Conservation (phyloP, 1,140 invertebrate genomes). For the Hycleus cichorii region DNA sequence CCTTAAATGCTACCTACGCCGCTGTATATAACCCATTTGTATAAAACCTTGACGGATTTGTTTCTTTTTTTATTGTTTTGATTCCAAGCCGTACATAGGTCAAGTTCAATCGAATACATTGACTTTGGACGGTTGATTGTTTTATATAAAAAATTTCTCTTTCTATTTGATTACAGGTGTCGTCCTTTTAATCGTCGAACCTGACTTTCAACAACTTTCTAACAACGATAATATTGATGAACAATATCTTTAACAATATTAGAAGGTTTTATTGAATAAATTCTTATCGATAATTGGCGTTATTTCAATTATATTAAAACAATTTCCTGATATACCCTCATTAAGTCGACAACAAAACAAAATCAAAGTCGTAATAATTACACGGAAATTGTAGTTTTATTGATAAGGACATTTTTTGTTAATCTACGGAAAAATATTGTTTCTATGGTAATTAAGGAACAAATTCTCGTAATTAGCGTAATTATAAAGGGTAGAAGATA, state of each 20-base stretch:
- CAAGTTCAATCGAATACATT: constrained; percentile 11
- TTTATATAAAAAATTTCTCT: not conserved
- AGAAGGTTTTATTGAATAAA: no score
- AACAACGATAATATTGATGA: not conserved
- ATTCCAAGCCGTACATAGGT: constrained; percentile 1
- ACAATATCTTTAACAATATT: not conserved
- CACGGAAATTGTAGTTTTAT: no score
- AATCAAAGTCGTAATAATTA: no score
- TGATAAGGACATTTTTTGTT: no score
- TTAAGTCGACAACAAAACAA: no score
- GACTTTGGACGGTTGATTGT: not conserved
- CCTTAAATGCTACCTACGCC: no score
- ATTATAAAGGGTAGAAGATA: not conserved
- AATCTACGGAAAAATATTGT: no score
- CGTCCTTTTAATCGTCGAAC: constrained; percentile 1
- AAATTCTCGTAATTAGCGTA: no score
- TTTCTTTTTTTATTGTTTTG: not conserved
- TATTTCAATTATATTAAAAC: no score
- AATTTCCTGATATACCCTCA: no score
- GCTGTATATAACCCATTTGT: not conserved
- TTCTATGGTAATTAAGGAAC: no score
- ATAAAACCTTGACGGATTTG: not conserved
- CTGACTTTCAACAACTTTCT: not conserved
- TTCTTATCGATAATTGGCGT: no score
- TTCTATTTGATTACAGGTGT: constrained; percentile 2